phyloP scores from a whole-genome alignment of 2,888 invertebrate species.

The Ditula angustiorana region DNA sequence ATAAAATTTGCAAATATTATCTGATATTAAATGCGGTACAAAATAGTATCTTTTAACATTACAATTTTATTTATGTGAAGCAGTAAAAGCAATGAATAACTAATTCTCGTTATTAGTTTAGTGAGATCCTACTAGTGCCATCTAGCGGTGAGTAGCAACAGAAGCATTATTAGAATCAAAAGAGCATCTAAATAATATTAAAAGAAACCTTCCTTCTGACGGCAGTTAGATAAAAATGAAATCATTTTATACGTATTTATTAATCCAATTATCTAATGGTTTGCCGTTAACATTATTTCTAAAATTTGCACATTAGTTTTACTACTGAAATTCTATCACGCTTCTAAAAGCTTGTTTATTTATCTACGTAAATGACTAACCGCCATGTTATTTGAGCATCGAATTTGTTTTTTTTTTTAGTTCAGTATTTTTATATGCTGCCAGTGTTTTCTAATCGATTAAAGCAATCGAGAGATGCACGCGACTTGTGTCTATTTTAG shows the following conservation, averaged over 20 bases:
- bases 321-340: background rate
- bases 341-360: constrained; percentile 16
- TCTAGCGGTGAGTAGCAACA: constrained; percentile 70
- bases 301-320: background rate
- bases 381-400: constrained; percentile 70
- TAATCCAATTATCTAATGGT: too few relatives aligned
- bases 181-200: background rate
- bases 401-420: constrained; percentile 71
- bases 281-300: too few relatives aligned
- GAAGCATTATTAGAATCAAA: background rate
- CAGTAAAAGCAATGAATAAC: too few relatives aligned
- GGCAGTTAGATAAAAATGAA: too few relatives aligned
- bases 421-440: constrained; percentile 71
- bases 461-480: constrained; percentile 50
- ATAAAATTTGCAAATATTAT: too few relatives aligned
- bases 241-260: too few relatives aligned
- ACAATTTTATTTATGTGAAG: too few relatives aligned
- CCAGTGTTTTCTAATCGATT: constrained; percentile 60
- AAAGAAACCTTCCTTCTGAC: too few relatives aligned
- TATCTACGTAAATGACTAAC: constrained; percentile 7
- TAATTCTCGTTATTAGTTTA: background rate
- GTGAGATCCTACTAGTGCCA: constrained; percentile 57
- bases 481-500: constrained; percentile 34
- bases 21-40: too few relatives aligned
- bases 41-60: too few relatives aligned